Evolutionary conservation across 2,797 vertebrate species (phyloP).

Genomic region (Parauchenoglanis ngamensis): DNA sequence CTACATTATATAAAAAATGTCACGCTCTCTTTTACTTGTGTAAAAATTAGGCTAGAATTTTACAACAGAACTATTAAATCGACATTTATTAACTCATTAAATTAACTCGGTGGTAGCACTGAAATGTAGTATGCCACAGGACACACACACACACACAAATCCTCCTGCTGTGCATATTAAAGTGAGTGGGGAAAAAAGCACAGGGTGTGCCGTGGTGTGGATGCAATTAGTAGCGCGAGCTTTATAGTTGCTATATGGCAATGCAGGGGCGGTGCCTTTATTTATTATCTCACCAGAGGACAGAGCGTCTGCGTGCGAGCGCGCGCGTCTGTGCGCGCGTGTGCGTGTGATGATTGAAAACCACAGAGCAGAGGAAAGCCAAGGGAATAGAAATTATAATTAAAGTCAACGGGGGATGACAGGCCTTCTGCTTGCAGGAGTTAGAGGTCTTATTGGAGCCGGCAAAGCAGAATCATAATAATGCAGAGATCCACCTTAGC

Average conservation of each 20-base stretch:
- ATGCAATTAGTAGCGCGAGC: slow-evolving; percentile 32
- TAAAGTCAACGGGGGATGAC: slow-evolving; percentile 60
- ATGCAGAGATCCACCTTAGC: slow-evolving; percentile 58
- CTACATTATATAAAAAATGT: not conserved
- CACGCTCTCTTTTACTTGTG: not conserved
- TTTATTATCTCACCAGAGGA: slow-evolving; percentile 47
- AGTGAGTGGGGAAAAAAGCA: slow-evolving; percentile 7
- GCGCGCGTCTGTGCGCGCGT: slow-evolving; percentile 16
- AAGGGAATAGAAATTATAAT: slow-evolving; percentile 58
- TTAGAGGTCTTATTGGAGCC: slow-evolving; percentile 60
- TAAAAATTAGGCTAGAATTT: slow-evolving; percentile 17
- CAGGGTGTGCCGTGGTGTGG: slow-evolving; percentile 2
- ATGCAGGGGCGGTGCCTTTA: slow-evolving; percentile 35
- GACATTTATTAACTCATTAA: slow-evolving; percentile 21
- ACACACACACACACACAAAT: not conserved
- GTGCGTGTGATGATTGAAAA: slow-evolving; percentile 58
- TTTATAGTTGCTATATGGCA: slow-evolving; percentile 26
- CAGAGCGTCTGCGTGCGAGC: slow-evolving; percentile 13
- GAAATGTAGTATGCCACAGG: not conserved
- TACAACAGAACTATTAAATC: slow-evolving; percentile 20
- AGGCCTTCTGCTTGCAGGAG: slow-evolving; percentile 56
- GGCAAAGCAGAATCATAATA: slow-evolving; percentile 60
- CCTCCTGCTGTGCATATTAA: not conserved
- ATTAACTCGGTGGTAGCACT: slow-evolving; percentile 1
- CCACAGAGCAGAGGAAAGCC: slow-evolving; percentile 55